These are phyloP conservation scores for Malurus leucopterus DNA, from an alignment of 2,797 vertebrate species.

Conservation along the genomic window DNA sequence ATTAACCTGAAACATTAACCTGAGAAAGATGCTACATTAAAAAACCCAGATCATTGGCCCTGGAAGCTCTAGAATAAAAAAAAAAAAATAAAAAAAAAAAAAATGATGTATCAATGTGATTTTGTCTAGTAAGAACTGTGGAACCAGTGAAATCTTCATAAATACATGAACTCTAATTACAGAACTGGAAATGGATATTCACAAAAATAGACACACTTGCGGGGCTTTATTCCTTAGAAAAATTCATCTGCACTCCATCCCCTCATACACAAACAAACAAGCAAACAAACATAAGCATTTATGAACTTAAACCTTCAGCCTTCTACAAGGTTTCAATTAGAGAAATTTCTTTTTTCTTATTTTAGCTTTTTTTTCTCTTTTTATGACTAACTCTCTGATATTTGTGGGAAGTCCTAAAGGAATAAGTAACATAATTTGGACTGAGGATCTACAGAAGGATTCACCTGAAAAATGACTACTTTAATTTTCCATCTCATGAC, in stretches of 20 bases:
- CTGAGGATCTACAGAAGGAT: not conserved
- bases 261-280: not conserved
- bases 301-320: not conserved
- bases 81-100: not conserved
- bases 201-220: not conserved
- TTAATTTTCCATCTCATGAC: not conserved
- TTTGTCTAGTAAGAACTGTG: not conserved
- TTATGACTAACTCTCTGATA: not conserved
- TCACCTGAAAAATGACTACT: not conserved
- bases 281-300: accelerated
- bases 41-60: not conserved
- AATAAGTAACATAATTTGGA: not conserved
- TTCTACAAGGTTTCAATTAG: not conserved
- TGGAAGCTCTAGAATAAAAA: not conserved
- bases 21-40: not conserved
- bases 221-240: not conserved
- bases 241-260: not conserved
- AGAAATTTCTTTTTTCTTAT: too few relatives aligned
- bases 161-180: not conserved
- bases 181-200: not conserved
- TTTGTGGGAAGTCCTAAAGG: not conserved
- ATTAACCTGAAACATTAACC: not conserved
- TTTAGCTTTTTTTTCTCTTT: not conserved
- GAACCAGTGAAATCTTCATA: not conserved
- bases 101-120: not conserved